Conservation (phyloP, 2,113 vertebrate genomes). For the Brachyhypopomus occidentalis region DNA sequence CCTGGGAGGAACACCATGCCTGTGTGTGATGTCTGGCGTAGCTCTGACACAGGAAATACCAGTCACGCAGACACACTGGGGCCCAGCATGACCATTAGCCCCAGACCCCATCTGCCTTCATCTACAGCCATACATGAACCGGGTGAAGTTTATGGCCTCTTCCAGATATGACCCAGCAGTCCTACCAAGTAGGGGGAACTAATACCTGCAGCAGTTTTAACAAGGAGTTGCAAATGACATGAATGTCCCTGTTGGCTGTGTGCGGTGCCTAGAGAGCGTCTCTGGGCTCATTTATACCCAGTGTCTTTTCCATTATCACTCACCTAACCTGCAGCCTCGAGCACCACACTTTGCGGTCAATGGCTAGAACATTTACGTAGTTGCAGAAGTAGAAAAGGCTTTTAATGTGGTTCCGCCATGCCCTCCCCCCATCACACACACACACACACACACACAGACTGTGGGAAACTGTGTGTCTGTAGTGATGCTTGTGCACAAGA, state of each 20-base stretch:
- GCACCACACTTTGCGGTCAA: background rate
- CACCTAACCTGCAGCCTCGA: too few species aligned
- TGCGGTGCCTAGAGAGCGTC: too few species aligned
- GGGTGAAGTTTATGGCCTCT: too few species aligned
- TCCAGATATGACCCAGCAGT: too few species aligned
- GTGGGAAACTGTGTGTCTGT: slow-evolving; percentile 48
- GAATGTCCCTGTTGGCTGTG: too few species aligned
- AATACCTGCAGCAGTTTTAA: too few species aligned
- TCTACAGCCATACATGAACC: too few species aligned
- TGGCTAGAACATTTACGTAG: background rate
- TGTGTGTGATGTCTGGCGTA: slow-evolving; percentile 57
- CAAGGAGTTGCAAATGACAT: too few species aligned
- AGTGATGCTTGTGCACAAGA: slow-evolving; percentile 52
- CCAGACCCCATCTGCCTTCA: background rate
- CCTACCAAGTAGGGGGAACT: too few species aligned
- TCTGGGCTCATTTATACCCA: too few species aligned
- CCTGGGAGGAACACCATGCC: slow-evolving; percentile 23
- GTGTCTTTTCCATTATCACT: too few species aligned
- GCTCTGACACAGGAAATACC: slow-evolving; percentile 71
- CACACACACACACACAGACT: slow-evolving; percentile 5
- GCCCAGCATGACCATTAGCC: slow-evolving; percentile 7
- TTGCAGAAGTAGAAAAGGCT: background rate
- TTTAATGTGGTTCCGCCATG: background rate
- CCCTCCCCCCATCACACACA: too few species aligned
- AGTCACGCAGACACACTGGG: slow-evolving; percentile 52